phyloP scores from a whole-genome alignment of 2,888 invertebrate species.

The Cordilura impudica region DNA sequence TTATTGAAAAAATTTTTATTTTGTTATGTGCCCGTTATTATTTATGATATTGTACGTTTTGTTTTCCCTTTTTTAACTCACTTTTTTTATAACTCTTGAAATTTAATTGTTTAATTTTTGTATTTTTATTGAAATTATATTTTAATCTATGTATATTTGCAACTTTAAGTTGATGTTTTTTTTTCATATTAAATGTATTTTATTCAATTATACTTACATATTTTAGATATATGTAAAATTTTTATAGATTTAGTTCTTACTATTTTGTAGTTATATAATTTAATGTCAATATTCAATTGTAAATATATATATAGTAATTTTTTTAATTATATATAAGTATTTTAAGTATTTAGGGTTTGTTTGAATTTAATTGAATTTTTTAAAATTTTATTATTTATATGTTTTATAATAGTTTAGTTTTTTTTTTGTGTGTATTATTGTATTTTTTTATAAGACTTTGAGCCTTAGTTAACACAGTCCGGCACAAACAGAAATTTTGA shows the following conservation, averaged over 20 bases:
- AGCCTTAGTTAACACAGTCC: slow-evolving; percentile 51
- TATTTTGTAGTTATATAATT: slow-evolving; percentile 62
- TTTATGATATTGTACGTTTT: slow-evolving; percentile 54
- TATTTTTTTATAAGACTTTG: slow-evolving; percentile 58
- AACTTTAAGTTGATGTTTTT: slow-evolving; percentile 64
- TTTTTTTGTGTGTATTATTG: slow-evolving; percentile 33
- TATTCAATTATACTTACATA: slow-evolving; percentile 48
- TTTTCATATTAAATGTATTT: slow-evolving; percentile 57
- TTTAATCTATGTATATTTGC: slow-evolving; percentile 15
- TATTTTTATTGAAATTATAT: neutral
- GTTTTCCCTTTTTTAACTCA: slow-evolving; percentile 48
- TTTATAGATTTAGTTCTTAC: slow-evolving; percentile 57
- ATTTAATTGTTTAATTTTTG: slow-evolving; percentile 5
- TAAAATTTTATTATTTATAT: slow-evolving; percentile 37
- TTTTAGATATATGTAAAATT: slow-evolving; percentile 35
- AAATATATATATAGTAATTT: slow-evolving; percentile 61
- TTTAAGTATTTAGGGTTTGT: slow-evolving; percentile 24
- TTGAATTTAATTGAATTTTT: slow-evolving; percentile 43
- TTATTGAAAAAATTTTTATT: slow-evolving; percentile 56
- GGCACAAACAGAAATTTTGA: slow-evolving; percentile 39
- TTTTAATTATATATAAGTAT: slow-evolving; percentile 14
- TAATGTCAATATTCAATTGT: slow-evolving; percentile 65
- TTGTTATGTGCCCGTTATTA: slow-evolving; percentile 48
- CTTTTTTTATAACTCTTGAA: neutral
- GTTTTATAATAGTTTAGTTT: slow-evolving; percentile 25